Base-by-base conservation (phyloP, 1,140 invertebrate species). In the Mizuhopecten yessoensis region DNA sequence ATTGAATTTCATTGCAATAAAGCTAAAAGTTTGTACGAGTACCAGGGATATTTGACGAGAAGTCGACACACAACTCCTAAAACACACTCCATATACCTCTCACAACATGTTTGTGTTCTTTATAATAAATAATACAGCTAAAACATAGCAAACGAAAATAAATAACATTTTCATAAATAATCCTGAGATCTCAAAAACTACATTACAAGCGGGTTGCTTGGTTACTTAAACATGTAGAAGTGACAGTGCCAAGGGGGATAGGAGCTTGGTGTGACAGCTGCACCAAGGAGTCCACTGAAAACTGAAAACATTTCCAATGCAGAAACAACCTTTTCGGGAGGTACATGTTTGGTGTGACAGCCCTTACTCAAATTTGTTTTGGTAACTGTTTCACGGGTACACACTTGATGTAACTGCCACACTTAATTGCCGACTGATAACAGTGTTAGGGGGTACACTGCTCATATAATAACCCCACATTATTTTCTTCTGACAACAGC, bases 41-140 rank as follows among this genome's bases (percentile, higher is more conserved):
- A 29, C 17, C 57, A 75, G n/a, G n/a, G 57, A 49, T 20, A 49
- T 13, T 9, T 13, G 20, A 49, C 2, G 45, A 20, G 20, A 20
- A 20, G 20, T 49, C 45, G 15, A 23, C 11, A 75, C 57, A 75
- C 57, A 75, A 29, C 57, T 75, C n/a, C 5, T 17, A 1, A 13
- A 45, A 45, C 42, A 45, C 10, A 45, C 36, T 39, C 13, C 3
- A 49, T 20, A 49, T 1, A 49, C 57, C 57, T 29, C 57, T 75
- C 23, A 45, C 42, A 75, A 75, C 57, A 75, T 39, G 13, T 75
- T 75, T 75, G 57, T 75, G 57, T 75, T 75, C 57, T 75, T 75
- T 29, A 75, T 75, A 75, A 75, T 75, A 75, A 75, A 75, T 75
- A 75, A 75, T 75, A 75, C n/a, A 75, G 57, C 57, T 75, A 75